These are phyloP conservation scores for Aporophyla nigra DNA, from an alignment of 2,888 invertebrate species.

Conservation along the genomic window DNA sequence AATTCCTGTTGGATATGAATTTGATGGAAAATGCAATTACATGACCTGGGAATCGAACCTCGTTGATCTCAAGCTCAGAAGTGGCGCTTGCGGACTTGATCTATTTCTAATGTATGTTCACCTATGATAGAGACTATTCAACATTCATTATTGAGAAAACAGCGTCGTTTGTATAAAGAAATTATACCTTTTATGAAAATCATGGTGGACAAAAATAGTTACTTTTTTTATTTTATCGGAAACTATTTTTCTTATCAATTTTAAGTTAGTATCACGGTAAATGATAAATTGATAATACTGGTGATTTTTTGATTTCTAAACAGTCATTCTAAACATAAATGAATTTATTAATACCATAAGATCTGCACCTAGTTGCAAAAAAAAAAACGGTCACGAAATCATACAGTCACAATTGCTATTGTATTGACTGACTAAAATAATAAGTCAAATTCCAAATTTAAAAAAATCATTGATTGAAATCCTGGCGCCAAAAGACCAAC, in stretches of 20 bases:
- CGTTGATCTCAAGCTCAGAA: neutral
- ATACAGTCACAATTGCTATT: neutral
- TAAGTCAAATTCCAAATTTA: neutral
- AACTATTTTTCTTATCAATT: too few relatives aligned
- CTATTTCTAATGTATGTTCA: neutral
- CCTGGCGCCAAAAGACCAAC: conserved; percentile 35
- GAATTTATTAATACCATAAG: too few relatives aligned
- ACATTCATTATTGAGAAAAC: neutral
- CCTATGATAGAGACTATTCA: neutral
- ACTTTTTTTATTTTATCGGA: too few relatives aligned
- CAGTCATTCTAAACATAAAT: neutral
- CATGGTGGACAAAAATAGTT: neutral
- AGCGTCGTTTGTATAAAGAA: too few relatives aligned
- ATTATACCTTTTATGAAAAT: neutral
- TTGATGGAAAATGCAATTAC: neutral
- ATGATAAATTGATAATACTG: neutral
- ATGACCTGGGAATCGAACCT: neutral
- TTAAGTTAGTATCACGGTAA: too few relatives aligned
- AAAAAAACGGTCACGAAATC: too few relatives aligned
- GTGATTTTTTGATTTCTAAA: neutral
- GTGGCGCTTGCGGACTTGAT: neutral
- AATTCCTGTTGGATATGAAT: neutral
- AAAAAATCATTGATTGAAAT: neutral
- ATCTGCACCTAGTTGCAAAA: neutral
- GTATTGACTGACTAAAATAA: neutral